Evolutionary conservation across 2,888 invertebrate species (phyloP).

Genomic region (Caenorhabditis sinica): DNA sequence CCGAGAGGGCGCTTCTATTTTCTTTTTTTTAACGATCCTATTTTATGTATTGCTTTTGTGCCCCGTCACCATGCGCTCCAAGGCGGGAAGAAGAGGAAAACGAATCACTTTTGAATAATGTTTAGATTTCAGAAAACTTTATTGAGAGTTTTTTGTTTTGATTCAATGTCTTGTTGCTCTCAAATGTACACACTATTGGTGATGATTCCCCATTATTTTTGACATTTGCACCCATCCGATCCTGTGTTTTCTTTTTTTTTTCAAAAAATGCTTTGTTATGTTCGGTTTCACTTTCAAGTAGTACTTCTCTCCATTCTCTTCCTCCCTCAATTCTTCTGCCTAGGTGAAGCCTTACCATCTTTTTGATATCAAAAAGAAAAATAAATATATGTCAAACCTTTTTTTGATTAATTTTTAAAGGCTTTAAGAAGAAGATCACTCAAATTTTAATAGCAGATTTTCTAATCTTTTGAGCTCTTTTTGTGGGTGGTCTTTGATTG

Average conservation of each 20-base stretch:
- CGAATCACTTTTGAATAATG: slow-evolving; percentile 1
- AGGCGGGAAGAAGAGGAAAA: background rate
- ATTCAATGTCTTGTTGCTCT: background rate
- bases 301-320: background rate
- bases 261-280: background rate
- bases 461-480: slow-evolving; percentile 24
- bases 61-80: slow-evolving; percentile 25
- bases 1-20: slow-evolving; percentile 29
- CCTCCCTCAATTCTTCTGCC: background rate
- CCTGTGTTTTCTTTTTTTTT: background rate
- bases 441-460: background rate
- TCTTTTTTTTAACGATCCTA: slow-evolving; percentile 51
- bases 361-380: slow-evolving; percentile 4
- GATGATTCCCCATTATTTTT: background rate
- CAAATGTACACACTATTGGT: background rate
- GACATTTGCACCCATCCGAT: background rate
- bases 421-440: background rate
- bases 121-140: slow-evolving; percentile 26
- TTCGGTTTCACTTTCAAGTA: slow-evolving; percentile 30
- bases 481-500: slow-evolving; percentile 1
- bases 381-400: slow-evolving; percentile 7
- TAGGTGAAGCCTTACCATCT: slow-evolving; percentile 21
- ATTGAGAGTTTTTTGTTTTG: background rate
- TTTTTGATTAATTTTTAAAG: slow-evolving; percentile 3
- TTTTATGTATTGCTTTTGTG: slow-evolving; percentile 43